Evolutionary conservation across 2,113 vertebrate genomes (phyloP).

Genomic region (Cheilinus undulatus): DNA sequence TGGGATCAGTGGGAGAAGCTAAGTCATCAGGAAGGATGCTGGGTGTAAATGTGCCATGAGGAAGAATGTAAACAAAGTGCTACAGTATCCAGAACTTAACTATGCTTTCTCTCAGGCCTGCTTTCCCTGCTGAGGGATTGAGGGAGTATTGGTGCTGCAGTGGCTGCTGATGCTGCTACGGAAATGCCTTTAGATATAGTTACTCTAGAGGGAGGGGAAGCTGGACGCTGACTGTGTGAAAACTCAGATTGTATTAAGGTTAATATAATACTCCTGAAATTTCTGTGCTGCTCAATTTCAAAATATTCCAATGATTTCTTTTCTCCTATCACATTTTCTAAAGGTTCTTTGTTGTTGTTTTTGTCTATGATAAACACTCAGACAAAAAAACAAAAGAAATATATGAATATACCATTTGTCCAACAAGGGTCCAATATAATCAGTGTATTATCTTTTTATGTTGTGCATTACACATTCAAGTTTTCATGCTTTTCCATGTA

Average conservation of each 20-base stretch:
- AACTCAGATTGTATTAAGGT: background rate
- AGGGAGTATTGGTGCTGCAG: background rate
- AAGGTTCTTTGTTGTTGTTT: too few relatives aligned
- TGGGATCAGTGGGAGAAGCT: slow-evolving; percentile 9
- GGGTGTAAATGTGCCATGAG: slow-evolving; percentile 8
- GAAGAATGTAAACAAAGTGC: slow-evolving; percentile 18
- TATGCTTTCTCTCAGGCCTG: slow-evolving; percentile 17
- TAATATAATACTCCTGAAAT: background rate
- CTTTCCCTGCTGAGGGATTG: background rate
- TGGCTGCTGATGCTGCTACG: background rate
- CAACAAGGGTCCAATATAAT: too few relatives aligned
- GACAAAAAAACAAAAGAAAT: too few relatives aligned
- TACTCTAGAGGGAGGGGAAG: background rate
- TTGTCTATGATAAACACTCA: too few relatives aligned
- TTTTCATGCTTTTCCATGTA: too few relatives aligned
- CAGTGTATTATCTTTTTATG: too few relatives aligned
- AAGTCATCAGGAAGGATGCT: slow-evolving; percentile 26
- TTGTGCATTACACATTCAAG: too few relatives aligned
- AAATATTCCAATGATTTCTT: background rate
- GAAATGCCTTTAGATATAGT: background rate
- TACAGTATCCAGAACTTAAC: background rate
- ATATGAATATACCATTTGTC: too few relatives aligned
- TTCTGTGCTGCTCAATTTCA: background rate
- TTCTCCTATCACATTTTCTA: background rate
- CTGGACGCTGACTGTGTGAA: background rate